Evolutionary conservation across 2,797 vertebrate species (phyloP).

Genomic region (Octomys mimax): DNA sequence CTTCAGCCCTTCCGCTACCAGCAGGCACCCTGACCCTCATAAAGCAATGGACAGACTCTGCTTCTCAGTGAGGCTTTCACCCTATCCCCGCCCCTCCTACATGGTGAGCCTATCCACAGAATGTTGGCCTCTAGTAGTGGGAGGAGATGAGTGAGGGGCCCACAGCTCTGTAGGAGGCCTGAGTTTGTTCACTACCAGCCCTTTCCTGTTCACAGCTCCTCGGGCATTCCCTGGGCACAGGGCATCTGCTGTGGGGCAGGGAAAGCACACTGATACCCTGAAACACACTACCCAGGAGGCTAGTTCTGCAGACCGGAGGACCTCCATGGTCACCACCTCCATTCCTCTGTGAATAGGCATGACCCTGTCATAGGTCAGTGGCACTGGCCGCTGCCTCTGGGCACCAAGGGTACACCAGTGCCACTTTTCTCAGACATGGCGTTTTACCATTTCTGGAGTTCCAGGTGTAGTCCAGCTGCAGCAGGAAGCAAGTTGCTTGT

Average conservation of each 20-base stretch:
- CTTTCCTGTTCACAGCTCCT: slow-evolving; percentile 50
- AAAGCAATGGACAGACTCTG: background rate
- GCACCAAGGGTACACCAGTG: background rate
- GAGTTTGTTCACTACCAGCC: slow-evolving; percentile 12
- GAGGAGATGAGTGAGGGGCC: background rate
- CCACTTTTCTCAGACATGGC: slow-evolving; percentile 79
- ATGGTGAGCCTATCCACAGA: slow-evolving; percentile 65
- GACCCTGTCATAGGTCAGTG: background rate
- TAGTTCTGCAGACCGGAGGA: background rate
- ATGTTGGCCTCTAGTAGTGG: background rate
- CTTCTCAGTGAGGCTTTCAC: background rate
- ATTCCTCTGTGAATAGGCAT: background rate
- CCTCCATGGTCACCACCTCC: background rate
- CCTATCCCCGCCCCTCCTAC: background rate
- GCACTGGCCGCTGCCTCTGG: background rate
- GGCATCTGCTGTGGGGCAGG: background rate
- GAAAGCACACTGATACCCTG: slow-evolving; percentile 48
- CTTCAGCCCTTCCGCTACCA: background rate
- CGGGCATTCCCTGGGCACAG: slow-evolving; percentile 55
- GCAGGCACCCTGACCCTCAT: background rate
- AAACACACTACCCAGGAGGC: background rate
- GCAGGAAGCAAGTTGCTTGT: slow-evolving; percentile 70
- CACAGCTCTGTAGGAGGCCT: background rate
- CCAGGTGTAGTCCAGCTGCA: slow-evolving; percentile 64
- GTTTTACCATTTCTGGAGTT: slow-evolving; percentile 55